phyloP scores from a whole-genome alignment of 2,113 vertebrate genomes.

The Scortum barcoo region DNA sequence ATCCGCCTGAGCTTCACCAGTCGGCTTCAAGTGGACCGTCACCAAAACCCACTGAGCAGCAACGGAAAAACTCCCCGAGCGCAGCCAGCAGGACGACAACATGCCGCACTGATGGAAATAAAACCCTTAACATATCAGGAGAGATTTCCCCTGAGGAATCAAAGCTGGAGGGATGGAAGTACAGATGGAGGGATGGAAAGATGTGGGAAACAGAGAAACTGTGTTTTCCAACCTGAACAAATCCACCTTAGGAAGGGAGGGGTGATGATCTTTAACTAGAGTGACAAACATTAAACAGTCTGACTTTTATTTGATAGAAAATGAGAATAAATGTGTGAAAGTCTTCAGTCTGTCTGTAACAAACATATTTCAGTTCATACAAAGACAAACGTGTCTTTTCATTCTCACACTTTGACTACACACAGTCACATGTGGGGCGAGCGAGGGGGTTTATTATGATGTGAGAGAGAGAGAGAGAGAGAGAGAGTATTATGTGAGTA shows the following conservation, averaged over 20 bases:
- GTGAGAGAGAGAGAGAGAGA: conserved; percentile 32
- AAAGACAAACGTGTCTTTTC: background rate
- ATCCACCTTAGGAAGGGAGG: background rate
- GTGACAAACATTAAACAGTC: background rate
- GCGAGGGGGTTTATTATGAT: conserved; percentile 20
- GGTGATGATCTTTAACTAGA: too few relatives aligned
- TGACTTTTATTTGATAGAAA: background rate
- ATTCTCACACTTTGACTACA: conserved; percentile 1
- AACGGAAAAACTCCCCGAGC: conserved; percentile 22
- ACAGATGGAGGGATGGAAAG: conserved; percentile 17
- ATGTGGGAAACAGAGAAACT: conserved; percentile 24
- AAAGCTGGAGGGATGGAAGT: conserved; percentile 25
- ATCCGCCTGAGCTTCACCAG: conserved; percentile 19
- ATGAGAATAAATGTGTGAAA: background rate
- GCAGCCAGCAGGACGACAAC: conserved; percentile 14
- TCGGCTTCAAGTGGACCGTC: conserved; percentile 6
- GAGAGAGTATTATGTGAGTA: conserved; percentile 43
- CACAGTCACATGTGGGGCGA: conserved; percentile 7
- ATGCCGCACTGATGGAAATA: conserved; percentile 23
- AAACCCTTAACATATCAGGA: conserved; percentile 27
- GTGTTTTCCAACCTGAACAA: background rate
- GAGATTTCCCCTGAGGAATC: conserved; percentile 1
- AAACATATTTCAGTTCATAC: background rate
- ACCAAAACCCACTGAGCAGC: conserved; percentile 31
- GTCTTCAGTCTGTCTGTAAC: too few relatives aligned